Evolutionary conservation across 2,113 vertebrate genomes (phyloP), one percentile per base, ranked within the genome.

Genomic region (Carassius auratus): DNA sequence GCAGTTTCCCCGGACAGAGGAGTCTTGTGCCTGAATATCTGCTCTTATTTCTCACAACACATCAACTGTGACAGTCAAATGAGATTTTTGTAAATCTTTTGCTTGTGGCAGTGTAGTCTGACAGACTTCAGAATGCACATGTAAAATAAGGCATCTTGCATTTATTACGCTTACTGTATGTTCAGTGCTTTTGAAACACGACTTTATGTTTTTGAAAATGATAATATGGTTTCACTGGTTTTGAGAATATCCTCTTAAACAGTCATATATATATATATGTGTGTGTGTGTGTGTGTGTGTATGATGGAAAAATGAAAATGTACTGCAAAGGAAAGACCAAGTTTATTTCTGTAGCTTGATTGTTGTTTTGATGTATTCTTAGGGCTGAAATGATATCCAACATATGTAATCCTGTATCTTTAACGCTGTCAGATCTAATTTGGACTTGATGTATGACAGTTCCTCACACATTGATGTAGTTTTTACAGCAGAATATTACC

Each of bases 11-110:
- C 61, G 75, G 86, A 85, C 86, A 76, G 61, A 61, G 75, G 61
- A 42, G 62, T 77, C 59, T 86, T 81, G 73, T n/a, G 76, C 73
- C 38, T 52, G 75, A 73, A 77, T 83, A 68, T 61, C 74, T 80
- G 15, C 68, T 86, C 48, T 81, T 66, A 84, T 86, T 89, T 86
- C 50, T 77, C 74, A 57, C 33, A 55, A 82, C n/a, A 12, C 87
- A 71, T 83, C 62, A 83, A 57, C 64, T 81, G 79, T 86, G 76
- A 64, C 59, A 86, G 57, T 68, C 79, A 52, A 36, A 76, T 62
- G 55, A 75, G 73, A 81, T 52, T 74, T 76, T 10, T 61, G 79
- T 71, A 48, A 87, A 50, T 76, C 23, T 82, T 85, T 59, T 85
- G 69, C 42, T 33, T 12, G 9, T 81, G 45, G 5, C 45, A 1